These are phyloP conservation scores for Apogon hyalosoma DNA, from an alignment of 2,797 vertebrate genomes.

Conservation along the genomic window DNA sequence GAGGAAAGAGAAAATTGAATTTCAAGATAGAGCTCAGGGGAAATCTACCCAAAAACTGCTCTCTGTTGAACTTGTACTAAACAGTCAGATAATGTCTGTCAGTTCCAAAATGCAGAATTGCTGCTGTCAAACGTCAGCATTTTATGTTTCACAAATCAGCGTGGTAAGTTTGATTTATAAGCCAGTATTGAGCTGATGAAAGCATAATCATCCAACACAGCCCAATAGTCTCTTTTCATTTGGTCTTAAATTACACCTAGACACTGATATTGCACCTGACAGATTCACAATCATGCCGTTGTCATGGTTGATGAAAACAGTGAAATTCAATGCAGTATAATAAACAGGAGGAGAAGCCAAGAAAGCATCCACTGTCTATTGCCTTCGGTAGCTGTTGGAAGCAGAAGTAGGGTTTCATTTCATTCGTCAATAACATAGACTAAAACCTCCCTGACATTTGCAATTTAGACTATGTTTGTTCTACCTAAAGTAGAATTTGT, in stretches of 20 bases:
- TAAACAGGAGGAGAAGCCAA: slow-evolving; percentile 24
- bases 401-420: slow-evolving; percentile 34
- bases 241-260: slow-evolving; percentile 49
- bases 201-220: slow-evolving; percentile 37
- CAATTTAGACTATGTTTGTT: slow-evolving; percentile 13
- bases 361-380: slow-evolving; percentile 18
- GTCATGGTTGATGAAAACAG: slow-evolving; percentile 55
- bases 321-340: slow-evolving; percentile 44
- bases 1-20: not conserved
- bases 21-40: not conserved
- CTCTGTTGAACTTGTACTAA: slow-evolving; percentile 12
- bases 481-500: not conserved
- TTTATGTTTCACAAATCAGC: slow-evolving; percentile 24
- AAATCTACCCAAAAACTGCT: slow-evolving; percentile 15
- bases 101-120: slow-evolving; percentile 18
- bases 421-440: slow-evolving; percentile 13
- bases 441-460: not conserved
- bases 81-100: slow-evolving; percentile 14
- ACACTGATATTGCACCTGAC: slow-evolving; percentile 34
- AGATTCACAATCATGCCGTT: slow-evolving; percentile 51
- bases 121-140: slow-evolving; percentile 13
- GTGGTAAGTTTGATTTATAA: slow-evolving; percentile 30
- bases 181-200: slow-evolving; percentile 43
- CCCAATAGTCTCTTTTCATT: slow-evolving; percentile 30
- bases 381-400: not conserved